Conservation (phyloP, 1,140 invertebrate genomes). For the Harlomillsia oculata region DNA sequence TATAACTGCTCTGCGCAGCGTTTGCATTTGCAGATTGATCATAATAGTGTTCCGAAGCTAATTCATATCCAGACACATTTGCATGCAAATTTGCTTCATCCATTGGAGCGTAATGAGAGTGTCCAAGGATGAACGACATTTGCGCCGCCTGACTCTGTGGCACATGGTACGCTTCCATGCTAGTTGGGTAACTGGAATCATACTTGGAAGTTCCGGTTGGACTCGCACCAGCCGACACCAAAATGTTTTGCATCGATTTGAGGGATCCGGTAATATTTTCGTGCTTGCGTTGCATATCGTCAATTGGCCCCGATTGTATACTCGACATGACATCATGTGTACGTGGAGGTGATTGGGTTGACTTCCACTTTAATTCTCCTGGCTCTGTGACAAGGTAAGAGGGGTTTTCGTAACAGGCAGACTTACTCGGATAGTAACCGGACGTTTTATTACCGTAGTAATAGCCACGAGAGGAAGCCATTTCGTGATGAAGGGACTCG, state of each 20-base stretch:
- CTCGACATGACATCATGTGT: slow-evolving; percentile 3
- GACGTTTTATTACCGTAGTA: background rate
- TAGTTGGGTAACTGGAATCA: slow-evolving; percentile 9
- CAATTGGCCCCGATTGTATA: slow-evolving; percentile 26
- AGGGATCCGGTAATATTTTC: slow-evolving; percentile 30
- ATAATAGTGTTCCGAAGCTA: slow-evolving; percentile 14
- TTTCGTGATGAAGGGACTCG: slow-evolving; percentile 20
- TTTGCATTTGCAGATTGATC: background rate
- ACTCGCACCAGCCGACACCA: slow-evolving; percentile 28
- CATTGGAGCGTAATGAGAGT: slow-evolving; percentile 10
- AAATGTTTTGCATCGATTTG: slow-evolving; percentile 34
- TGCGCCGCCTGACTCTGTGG: too few species aligned
- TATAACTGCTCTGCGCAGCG: slow-evolving; percentile 38
- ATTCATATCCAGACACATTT: slow-evolving; percentile 1
- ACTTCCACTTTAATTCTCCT: slow-evolving; percentile 25
- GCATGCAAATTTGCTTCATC: background rate
- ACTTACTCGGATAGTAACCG: slow-evolving; percentile 26
- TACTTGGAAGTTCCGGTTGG: slow-evolving; percentile 13
- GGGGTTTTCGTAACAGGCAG: slow-evolving; percentile 35
- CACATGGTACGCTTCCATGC: too few species aligned
- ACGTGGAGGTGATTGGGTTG: background rate
- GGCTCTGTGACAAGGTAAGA: slow-evolving; percentile 34
- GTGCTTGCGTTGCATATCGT: slow-evolving; percentile 18
- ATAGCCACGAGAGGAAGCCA: slow-evolving; percentile 4
- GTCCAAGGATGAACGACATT: slow-evolving; percentile 7